phyloP scores from a whole-genome alignment of 1,140 invertebrate genomes.

The Archegozetes longisetosus region DNA sequence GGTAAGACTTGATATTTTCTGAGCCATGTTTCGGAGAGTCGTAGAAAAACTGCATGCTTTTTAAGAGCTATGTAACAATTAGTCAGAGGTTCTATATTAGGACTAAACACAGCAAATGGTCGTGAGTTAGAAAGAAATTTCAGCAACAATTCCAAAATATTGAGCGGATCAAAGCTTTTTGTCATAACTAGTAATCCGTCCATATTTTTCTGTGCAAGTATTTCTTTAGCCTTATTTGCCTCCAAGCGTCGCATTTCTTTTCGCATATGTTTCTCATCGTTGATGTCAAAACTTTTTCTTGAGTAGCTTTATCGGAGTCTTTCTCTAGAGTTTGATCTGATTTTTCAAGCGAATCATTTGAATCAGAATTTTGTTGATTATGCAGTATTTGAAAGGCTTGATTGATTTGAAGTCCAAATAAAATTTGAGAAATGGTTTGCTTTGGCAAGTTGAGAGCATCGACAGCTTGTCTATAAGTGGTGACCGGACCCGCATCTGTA shows the following conservation, averaged over 20 bases:
- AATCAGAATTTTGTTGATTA: too few species aligned
- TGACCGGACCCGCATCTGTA: slow-evolving; percentile 30
- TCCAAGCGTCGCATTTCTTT: slow-evolving; percentile 9
- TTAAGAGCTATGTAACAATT: slow-evolving; percentile 14
- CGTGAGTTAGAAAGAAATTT: slow-evolving; percentile 54
- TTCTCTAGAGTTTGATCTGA: too few species aligned
- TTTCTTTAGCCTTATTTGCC: slow-evolving; percentile 16
- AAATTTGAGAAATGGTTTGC: slow-evolving; percentile 21
- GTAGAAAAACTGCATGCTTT: slow-evolving; percentile 46
- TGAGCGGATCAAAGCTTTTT: slow-evolving; percentile 60
- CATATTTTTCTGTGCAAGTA: slow-evolving; percentile 32
- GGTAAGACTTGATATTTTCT: slow-evolving; percentile 72
- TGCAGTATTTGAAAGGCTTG: background rate
- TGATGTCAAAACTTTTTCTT: too few species aligned
- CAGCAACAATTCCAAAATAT: slow-evolving; percentile 54
- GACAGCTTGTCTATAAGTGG: slow-evolving; percentile 30
- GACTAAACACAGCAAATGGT: slow-evolving; percentile 66
- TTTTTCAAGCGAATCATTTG: too few species aligned
- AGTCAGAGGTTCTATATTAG: slow-evolving; percentile 44
- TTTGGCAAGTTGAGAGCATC: slow-evolving; percentile 46
- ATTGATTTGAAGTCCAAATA: slow-evolving; percentile 16
- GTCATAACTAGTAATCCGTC: slow-evolving; percentile 60
- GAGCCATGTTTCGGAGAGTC: slow-evolving; percentile 67
- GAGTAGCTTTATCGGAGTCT: background rate
- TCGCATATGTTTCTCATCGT: background rate